Conservation (phyloP, 2,888 invertebrate genomes). For the Coleophora deauratella region DNA sequence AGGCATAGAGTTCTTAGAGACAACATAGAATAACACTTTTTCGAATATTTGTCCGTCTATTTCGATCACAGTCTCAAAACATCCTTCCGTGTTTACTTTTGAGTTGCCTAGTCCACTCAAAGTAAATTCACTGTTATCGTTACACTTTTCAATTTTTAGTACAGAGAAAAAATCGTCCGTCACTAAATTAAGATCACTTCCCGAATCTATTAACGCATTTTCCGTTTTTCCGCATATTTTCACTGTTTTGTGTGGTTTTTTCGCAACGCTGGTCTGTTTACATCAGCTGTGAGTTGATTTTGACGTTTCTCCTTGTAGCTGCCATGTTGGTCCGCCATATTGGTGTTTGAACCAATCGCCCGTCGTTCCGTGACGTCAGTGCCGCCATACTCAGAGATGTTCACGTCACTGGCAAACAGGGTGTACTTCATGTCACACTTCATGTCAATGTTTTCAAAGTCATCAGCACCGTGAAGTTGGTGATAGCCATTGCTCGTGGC, state of each 20-base stretch:
- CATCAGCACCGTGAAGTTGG: too few species aligned
- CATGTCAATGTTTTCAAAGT: too few species aligned
- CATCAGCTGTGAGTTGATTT: neutral
- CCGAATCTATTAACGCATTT: neutral
- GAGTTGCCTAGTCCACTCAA: neutral
- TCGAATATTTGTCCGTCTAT: neutral
- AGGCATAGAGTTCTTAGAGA: conserved; percentile 9
- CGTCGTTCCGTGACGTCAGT: neutral
- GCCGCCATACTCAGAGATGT: neutral
- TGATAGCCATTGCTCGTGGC: too few species aligned
- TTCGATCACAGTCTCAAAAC: neutral
- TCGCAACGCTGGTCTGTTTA: neutral
- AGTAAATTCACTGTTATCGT: neutral
- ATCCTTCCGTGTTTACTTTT: neutral
- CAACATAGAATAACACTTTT: conserved; percentile 2
- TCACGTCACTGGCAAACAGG: too few species aligned
- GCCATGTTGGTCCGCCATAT: neutral
- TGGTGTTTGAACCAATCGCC: neutral
- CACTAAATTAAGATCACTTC: neutral
- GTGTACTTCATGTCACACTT: too few species aligned
- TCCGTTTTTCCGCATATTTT: neutral
- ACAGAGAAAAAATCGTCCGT: neutral
- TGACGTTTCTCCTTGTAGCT: neutral
- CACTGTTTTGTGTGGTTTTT: neutral
- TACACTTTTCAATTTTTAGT: neutral